Evolutionary conservation across 37 sponge, comb jelly and placozoan species (phyloP).

Genomic region (Spongilla lacustris): DNA sequence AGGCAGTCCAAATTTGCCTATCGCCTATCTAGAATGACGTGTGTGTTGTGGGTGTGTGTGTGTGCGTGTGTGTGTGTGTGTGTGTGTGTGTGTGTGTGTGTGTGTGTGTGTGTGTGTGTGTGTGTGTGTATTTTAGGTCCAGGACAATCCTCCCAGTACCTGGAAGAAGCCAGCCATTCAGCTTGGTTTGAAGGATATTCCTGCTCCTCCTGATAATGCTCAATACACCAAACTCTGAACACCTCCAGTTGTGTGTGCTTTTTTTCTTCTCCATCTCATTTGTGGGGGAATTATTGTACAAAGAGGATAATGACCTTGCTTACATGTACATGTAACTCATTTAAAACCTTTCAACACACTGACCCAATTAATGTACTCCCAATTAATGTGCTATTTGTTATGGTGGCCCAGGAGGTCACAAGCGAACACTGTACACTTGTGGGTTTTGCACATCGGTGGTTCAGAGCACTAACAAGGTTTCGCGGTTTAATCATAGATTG

Average conservation of each 20-base stretch:
- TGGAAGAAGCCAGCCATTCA: constrained; percentile 67
- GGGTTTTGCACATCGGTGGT: too few relatives aligned
- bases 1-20: too few relatives aligned
- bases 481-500: too few relatives aligned
- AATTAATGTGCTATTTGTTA: too few relatives aligned
- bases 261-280: neutral
- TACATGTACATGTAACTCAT: too few relatives aligned
- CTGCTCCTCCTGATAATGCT: constrained; percentile 22
- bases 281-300: neutral
- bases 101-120: neutral
- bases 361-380: too few relatives aligned
- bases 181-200: constrained; percentile 47
- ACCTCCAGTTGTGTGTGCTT: neutral
- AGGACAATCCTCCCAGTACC: constrained; percentile 55
- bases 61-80: neutral
- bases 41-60: neutral
- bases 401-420: too few relatives aligned
- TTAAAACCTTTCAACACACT: too few relatives aligned
- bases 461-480: too few relatives aligned
- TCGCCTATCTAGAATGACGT: too few relatives aligned
- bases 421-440: too few relatives aligned
- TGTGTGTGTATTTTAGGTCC: constrained; percentile 20
- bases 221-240: constrained; percentile 56
- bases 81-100: neutral
- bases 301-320: too few relatives aligned